Evolutionary conservation across 1,140 invertebrate genomes (phyloP), one percentile per base, ranked within the genome.

Genomic region (Diorhabda carinulata): DNA sequence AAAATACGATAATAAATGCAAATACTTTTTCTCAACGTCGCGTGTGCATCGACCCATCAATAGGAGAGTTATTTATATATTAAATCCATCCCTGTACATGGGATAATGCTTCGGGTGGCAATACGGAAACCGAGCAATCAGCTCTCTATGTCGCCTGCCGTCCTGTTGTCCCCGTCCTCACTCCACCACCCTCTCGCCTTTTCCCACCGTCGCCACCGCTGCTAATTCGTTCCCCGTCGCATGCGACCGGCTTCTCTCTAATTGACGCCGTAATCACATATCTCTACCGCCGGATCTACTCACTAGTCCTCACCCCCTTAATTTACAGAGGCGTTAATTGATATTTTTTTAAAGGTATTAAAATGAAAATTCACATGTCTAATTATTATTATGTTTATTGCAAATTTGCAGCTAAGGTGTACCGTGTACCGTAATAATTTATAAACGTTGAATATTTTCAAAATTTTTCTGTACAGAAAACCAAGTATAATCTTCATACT

Each of bases 251-350:
- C 58, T 58, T 57, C 57, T 68, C 64, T 66, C 71, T 72, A 72
- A 72, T 72, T 72, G 71, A 72, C 68, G 69, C 65, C 62, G 65
- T 72, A 72, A 69, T 70, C 67, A 70, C 63, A 68, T 69, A 72
- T 70, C 67, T 72, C 71, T 68, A 68, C 69, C 68, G 64, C 44
- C 71, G 68, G 64, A 63, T 64, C 68, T 47, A 52, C 67, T 44
- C 52, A 8, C 56, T 52, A n/a, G 4, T 47, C 56, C 58, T 64
- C 57, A 43, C 65, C 43, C 57, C 9, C 57, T 44, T 45, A 52
- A 52, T 52, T n/a, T 52, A 52, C 47, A 52, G 6, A 52, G 47
- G 25, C 25, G 25, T 25, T 25, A 25, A 25, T 25, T 25, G 25
- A 25, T 25, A 25, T 25, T 25, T 25, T 25, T 25, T 25, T 25